A percentile compares a stretch with the other conserved stretches of the same genome.
Conservation (phyloP, 30 jellyfish, hydroid and myxozoan species). For the Clytia hemisphaerica region DNA sequence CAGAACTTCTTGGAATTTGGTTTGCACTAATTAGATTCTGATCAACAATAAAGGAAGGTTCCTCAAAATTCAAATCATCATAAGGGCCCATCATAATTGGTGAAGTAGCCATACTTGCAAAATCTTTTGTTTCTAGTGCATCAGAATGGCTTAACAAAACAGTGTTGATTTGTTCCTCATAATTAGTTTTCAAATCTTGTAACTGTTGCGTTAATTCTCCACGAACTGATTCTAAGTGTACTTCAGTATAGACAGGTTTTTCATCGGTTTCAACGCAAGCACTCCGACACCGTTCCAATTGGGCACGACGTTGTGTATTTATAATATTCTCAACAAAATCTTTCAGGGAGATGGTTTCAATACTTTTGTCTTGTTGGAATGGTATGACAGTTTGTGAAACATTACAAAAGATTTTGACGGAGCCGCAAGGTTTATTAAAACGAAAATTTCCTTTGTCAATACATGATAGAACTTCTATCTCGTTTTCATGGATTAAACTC, state of each 20-base stretch:
- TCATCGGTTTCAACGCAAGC: constrained; percentile 56
- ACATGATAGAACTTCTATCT: constrained; percentile 18
- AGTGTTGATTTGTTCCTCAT: constrained; percentile 35
- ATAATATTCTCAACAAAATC: constrained; percentile 50
- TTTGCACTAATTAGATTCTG: constrained; percentile 11
- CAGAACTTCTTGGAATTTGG: background rate
- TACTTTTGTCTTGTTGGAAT: constrained; percentile 19
- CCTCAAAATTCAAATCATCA: background rate
- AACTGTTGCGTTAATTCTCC: constrained; percentile 41
- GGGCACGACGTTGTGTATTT: constrained; percentile 23
- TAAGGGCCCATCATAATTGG: constrained; percentile 23
- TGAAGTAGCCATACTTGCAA: constrained; percentile 57
- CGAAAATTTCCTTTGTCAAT: constrained; percentile 27
- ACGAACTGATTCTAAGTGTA: constrained; percentile 28
- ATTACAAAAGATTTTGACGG: constrained; percentile 17
- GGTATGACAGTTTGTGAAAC: constrained; percentile 25
- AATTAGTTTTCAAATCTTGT: constrained; percentile 28
- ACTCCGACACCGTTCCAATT: constrained; percentile 40
- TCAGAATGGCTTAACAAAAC: constrained; percentile 28
- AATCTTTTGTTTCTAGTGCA: constrained; percentile 28
- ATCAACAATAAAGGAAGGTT: background rate
- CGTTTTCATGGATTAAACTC: constrained; percentile 2
- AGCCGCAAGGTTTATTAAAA: constrained; percentile 62
- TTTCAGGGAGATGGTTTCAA: constrained; percentile 50
- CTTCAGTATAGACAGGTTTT: constrained; percentile 72